These are phyloP conservation scores for Acrocephalus kingi DNA, from an alignment of 2,113 vertebrate species.

Conservation along the genomic window DNA sequence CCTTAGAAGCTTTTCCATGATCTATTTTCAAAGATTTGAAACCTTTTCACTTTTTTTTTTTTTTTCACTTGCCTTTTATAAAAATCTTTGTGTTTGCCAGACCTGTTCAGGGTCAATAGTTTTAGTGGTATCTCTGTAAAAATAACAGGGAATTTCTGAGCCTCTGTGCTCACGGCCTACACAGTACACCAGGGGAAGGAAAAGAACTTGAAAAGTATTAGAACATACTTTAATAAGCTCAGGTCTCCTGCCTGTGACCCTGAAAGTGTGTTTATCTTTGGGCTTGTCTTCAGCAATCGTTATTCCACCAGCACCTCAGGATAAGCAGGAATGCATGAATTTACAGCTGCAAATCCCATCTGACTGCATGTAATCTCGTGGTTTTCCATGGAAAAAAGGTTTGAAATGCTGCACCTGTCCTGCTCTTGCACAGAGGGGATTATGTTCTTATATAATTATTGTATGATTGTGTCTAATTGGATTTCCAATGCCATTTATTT, in stretches of 20 bases:
- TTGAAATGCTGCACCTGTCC: constrained; percentile 5
- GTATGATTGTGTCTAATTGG: constrained; percentile 27
- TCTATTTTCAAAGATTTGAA: neutral
- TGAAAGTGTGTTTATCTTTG: constrained; percentile 2
- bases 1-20: neutral
- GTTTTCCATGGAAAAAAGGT: constrained; percentile 13
- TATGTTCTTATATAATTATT: neutral
- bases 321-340: neutral
- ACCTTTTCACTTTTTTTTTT: neutral
- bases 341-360: constrained; percentile 25
- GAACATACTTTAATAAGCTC: constrained; percentile 17
- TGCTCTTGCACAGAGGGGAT: constrained; percentile 10
- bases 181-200: neutral
- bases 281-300: neutral
- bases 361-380: constrained; percentile 12
- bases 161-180: neutral
- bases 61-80: neutral
- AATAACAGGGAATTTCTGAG: neutral
- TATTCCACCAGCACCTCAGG: neutral
- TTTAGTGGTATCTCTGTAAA: neutral
- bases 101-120: neutral
- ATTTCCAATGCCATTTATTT: constrained; percentile 54
- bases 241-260: constrained; percentile 25
- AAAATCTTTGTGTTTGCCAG: neutral
- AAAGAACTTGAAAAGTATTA: neutral